Evolutionary conservation across 2,113 vertebrate genomes (phyloP).

Genomic region (Fukomys damarensis): DNA sequence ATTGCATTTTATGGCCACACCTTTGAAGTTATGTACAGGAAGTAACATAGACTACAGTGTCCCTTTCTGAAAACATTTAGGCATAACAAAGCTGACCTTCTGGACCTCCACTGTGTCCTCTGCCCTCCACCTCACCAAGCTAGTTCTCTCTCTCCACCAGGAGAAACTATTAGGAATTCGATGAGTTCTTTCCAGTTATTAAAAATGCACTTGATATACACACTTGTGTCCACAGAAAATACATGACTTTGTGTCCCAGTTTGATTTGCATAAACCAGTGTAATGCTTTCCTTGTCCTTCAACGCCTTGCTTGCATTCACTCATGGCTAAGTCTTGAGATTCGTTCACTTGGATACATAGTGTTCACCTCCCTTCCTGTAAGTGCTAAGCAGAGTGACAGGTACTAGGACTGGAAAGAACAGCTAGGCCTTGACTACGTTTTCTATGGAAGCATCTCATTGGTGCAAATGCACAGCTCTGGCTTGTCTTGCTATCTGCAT

Average conservation of each 20-base stretch:
- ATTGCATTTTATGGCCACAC: not conserved
- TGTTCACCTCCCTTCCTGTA: not conserved
- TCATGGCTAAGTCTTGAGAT: not conserved
- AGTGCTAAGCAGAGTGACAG: not conserved
- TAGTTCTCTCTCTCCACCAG: not conserved
- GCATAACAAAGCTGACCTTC: not conserved
- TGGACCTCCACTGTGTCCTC: not conserved
- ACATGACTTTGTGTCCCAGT: not conserved
- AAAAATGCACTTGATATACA: constrained; percentile 14
- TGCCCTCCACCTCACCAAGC: not conserved
- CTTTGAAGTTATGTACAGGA: not conserved
- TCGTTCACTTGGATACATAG: not conserved
- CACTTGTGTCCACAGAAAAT: constrained; percentile 30
- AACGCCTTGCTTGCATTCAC: not conserved
- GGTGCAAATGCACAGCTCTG: not conserved
- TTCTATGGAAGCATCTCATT: not conserved
- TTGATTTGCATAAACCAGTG: not conserved
- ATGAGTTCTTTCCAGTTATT: not conserved
- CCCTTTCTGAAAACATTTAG: not conserved
- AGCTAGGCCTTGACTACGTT: not conserved
- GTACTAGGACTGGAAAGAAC: not conserved
- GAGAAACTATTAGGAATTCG: not conserved
- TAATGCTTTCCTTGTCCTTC: not conserved
- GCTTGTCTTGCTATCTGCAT: not conserved
- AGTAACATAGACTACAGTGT: not conserved